Base-by-base conservation (phyloP, 2,888 invertebrate species). In the Xylocampa areola region DNA sequence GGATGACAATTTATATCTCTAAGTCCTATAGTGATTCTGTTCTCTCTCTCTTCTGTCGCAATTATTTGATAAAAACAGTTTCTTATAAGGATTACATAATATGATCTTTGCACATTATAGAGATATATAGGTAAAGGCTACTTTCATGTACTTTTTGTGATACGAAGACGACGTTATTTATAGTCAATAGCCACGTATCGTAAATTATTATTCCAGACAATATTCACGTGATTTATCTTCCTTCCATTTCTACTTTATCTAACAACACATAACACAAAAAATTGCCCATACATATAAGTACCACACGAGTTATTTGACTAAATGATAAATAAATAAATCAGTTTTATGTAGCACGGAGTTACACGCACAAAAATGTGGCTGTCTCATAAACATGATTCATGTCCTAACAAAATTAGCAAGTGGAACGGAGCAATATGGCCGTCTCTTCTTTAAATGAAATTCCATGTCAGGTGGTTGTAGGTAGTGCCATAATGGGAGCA, bases 371-470 rank as follows among this genome's bases (percentile, higher is more conserved):
- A 90, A 90, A 88, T 88, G 82, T 80, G 75, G 66, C 80, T 83
- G 86, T 82, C 85, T 82, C 87, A 86, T 91, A 87, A 89, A 87
- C 66, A 79, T 91, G 90, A 92, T 90, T 87, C 86, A 91, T 89
- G 73, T 66, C 70, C 78, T 74, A 73, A 77, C 81, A 82, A 90
- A 91, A 92, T 91, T 90, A 91, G 89, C 87, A 82, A 85, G 77
- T 79, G 81, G 80, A 72, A 81, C 74, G 73, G 37, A 57, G 85
- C 79, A 79, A 82, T 82, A 82, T 80, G 74, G 78, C 48, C 50
- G 75, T 77, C 73, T 75, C 86, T 90, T 88, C 91, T 90, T 90
- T 88, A 91, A 91, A 91, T 91, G 89, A 89, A 93, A 92, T 92
- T 91, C 91, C 90, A 85, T 82, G 90, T 89, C 86, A 89, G 88